Base-by-base conservation (phyloP, 2,888 invertebrate genomes). In the Endomychus coccineus region DNA sequence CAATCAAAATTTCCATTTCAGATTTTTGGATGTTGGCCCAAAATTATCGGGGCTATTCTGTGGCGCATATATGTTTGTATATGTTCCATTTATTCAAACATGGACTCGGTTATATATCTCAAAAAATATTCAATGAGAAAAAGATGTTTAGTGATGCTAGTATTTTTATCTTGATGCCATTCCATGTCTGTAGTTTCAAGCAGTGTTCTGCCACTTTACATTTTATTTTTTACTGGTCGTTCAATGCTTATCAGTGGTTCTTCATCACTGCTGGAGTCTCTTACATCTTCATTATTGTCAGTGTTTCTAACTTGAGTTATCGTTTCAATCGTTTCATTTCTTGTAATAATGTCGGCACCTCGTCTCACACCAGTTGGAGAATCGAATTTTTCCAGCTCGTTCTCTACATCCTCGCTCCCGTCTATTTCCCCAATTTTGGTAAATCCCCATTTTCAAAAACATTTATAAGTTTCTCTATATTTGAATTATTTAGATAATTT, bases 71-170 rank as follows among this genome's bases (percentile, higher is more conserved):
- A 38, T 16, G 17, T 38, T 38, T 2, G 38, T 34, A n/a, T 31
- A 38, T 9, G 17, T 14, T 17, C 33, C 38, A 34, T 34, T 16
- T 38, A 16, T 17, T 33, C 33, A 15, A 34, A 38, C 14, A 34
- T 17, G 19, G 16, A 15, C 16, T 33, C 25, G n/a, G 38, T 17
- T 27, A 38, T 27, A 17, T 37, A 37, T 16, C 32, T 17, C 11
- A 10, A 32, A 34, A 37, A 37, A 37, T 37, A 37, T 17, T 37
- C 31, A 9, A 33, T 21, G 12, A 24, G 32, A 14, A 12, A 30
- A 30, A 30, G 30, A 30, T 14, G 19, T 14, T 17, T 14, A 19
- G 30, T 30, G 14, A 17, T 2, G 21, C 19, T 30, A 4, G 17
- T 30, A 21, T 33, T n/a, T n/a, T n/a, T 24, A 33, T 33, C 17